These are phyloP conservation scores for Trilocha varians DNA, from an alignment of 2,888 invertebrate species.

Conservation along the genomic window DNA sequence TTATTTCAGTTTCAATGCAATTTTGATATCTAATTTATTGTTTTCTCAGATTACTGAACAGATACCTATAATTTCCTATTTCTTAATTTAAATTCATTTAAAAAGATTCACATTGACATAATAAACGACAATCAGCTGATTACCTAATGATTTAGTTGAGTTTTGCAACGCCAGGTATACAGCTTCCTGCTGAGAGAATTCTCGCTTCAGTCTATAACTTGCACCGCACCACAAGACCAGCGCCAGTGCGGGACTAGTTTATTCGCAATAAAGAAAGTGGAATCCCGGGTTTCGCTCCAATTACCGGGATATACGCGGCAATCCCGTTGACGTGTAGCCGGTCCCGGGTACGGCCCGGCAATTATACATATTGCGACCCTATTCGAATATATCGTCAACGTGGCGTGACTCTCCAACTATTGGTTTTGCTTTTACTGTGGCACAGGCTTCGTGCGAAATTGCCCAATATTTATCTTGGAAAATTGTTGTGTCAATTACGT, in stretches of 20 bases:
- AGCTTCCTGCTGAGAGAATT: neutral
- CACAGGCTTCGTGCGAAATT: no score
- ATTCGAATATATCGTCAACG: slow-evolving; percentile 37
- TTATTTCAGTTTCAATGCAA: no score
- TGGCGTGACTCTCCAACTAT: slow-evolving; percentile 29
- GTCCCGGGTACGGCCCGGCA: slow-evolving; percentile 45
- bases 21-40: no score
- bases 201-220: slow-evolving; percentile 18
- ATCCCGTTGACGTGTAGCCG: slow-evolving; percentile 66
- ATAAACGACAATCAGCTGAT: no score
- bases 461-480: no score
- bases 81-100: no score
- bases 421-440: slow-evolving; percentile 25
- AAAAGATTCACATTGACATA: no score
- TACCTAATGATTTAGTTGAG: no score
- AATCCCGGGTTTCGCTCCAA: slow-evolving; percentile 69
- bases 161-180: neutral
- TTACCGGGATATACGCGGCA: slow-evolving; percentile 70
- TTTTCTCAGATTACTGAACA: no score
- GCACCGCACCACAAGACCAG: slow-evolving; percentile 40
- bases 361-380: slow-evolving; percentile 61
- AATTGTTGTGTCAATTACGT: no score
- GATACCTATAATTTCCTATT: no score
- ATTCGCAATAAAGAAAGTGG: slow-evolving; percentile 73
- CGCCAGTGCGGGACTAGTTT: slow-evolving; percentile 65